Percentiles rank a stretch among this genome's conserved stretches.
These are phyloP conservation scores for Ianthella basta DNA, from an alignment of 37 sponge, comb jelly and placozoan species.

Conservation along the genomic window DNA sequence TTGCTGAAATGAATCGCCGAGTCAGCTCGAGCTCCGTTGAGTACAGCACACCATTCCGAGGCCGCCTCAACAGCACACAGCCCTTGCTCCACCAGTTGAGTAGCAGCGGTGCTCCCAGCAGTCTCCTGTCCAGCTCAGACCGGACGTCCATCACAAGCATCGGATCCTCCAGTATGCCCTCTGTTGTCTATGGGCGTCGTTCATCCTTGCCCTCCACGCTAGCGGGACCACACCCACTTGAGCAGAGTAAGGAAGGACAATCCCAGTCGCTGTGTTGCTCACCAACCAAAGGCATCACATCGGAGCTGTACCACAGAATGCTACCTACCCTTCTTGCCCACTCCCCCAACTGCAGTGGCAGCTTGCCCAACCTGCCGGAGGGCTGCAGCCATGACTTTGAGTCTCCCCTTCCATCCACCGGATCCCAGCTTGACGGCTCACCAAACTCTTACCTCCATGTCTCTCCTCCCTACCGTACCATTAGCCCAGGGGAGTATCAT, in stretches of 20 bases:
- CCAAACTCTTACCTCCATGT: not conserved
- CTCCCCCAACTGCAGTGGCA: not conserved
- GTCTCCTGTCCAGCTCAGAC: constrained; percentile 10
- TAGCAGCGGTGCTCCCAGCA: not conserved
- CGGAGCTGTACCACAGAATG: not conserved
- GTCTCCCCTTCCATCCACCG: not conserved
- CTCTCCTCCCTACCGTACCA: not conserved
- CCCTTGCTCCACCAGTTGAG: not conserved
- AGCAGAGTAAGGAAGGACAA: no score
- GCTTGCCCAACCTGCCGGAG: constrained; percentile 23
- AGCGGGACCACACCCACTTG: no score
- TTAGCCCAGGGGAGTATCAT: constrained; percentile 13
- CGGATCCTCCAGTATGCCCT: not conserved
- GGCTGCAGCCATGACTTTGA: no score
- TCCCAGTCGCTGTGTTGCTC: no score
- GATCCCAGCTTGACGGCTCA: not conserved
- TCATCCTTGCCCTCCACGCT: constrained; percentile 7
- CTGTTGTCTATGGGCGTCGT: not conserved
- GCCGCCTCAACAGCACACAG: constrained; percentile 15
- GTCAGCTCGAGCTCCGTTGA: constrained; percentile 13
- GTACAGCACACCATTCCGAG: not conserved
- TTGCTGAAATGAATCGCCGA: constrained; percentile 8
- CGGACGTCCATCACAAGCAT: constrained; percentile 23
- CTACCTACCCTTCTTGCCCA: no score
- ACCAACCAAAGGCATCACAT: not conserved